Evolutionary conservation across 1,140 invertebrate species (phyloP).

Genomic region (Vanessa tameamea): DNA sequence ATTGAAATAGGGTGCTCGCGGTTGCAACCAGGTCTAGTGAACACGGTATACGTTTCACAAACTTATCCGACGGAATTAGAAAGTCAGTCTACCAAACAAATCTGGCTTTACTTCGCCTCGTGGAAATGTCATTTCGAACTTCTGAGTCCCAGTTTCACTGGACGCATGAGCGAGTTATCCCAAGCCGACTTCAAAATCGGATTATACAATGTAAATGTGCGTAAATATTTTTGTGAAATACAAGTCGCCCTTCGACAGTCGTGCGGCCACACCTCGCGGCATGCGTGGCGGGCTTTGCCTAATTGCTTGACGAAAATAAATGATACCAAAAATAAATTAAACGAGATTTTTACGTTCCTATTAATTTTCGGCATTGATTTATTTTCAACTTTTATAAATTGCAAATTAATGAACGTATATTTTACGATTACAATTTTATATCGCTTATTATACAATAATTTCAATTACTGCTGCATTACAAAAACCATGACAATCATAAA

Average conservation of each 20-base stretch:
- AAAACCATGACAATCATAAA: slow-evolving; percentile 31
- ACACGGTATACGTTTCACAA: slow-evolving; percentile 78
- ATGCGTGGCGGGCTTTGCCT: slow-evolving; percentile 53
- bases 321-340: slow-evolving; percentile 75
- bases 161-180: slow-evolving; percentile 65
- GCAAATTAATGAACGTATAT: slow-evolving; percentile 37
- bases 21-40: slow-evolving; percentile 65
- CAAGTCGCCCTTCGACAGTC: slow-evolving; percentile 49
- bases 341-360: slow-evolving; percentile 70
- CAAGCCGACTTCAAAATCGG: slow-evolving; percentile 53
- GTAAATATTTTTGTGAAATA: slow-evolving; percentile 60
- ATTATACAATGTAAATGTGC: slow-evolving; percentile 70
- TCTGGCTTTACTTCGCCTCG: slow-evolving; percentile 71
- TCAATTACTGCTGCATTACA: slow-evolving; percentile 21
- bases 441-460: slow-evolving; percentile 14
- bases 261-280: slow-evolving; percentile 45
- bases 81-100: slow-evolving; percentile 77
- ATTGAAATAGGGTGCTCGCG: slow-evolving; percentile 73
- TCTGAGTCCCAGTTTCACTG: slow-evolving; percentile 46
- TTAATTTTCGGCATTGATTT: slow-evolving; percentile 63
- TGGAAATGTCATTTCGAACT: slow-evolving; percentile 74
- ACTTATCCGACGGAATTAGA: slow-evolving; percentile 75
- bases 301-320: slow-evolving; percentile 78
- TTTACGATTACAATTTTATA: slow-evolving; percentile 18
- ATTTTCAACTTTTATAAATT: slow-evolving; percentile 54